Conservation (phyloP, 2,113 vertebrate species). For the human (Homo sapiens) region DNA sequence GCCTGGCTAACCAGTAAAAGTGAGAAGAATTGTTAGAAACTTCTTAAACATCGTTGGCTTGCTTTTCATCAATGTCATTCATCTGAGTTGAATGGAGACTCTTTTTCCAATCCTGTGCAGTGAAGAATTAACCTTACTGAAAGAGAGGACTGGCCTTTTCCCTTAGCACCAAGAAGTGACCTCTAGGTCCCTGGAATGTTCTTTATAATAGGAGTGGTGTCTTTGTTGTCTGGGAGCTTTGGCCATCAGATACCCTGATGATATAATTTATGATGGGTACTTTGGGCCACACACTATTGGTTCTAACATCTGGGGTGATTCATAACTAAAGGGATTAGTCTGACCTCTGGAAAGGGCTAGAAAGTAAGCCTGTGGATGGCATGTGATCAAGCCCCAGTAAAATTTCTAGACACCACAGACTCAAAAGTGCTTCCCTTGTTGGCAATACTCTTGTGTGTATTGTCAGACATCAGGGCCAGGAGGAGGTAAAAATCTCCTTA, state of each 20-base stretch:
- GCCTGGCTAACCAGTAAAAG: neutral
- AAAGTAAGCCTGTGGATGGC: neutral
- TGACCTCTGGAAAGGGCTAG: neutral
- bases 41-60: neutral
- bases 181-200: neutral
- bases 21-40: neutral
- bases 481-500: neutral
- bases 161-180: neutral
- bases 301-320: neutral
- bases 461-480: neutral
- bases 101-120: neutral
- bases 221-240: neutral
- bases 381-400: neutral
- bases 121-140: neutral
- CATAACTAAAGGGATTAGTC: neutral
- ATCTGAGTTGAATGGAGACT: neutral
- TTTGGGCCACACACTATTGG: neutral
- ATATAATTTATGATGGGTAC: neutral
- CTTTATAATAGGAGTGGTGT: neutral
- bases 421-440: neutral
- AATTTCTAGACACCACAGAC: neutral
- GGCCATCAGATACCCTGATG: neutral
- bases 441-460: neutral
- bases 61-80: neutral
- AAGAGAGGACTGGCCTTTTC: neutral